Base-by-base conservation (phyloP, 2,797 vertebrate genomes). In the Coracias cyanogaster region DNA sequence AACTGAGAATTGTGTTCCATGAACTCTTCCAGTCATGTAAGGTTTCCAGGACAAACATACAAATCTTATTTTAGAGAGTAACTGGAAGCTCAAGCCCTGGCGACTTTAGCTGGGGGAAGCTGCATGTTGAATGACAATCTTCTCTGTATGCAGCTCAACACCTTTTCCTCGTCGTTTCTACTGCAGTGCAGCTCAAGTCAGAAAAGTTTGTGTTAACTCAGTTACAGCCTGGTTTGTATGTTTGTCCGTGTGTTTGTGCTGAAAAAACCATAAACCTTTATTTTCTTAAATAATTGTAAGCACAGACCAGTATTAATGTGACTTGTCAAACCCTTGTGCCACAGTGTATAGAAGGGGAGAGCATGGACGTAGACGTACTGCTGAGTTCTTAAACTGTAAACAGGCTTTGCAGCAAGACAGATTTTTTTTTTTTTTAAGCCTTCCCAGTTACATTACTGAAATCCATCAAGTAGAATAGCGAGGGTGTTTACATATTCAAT, bases 241-340 rank as follows among this genome's bases (percentile, higher is more conserved):
- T 95, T 94, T 92, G 95, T 95, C 70, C 82, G 62, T 29, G 14
- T 26, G 12, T 90, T 82, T 81, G 28, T 94, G 80, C 86, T 65
- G 28, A 7, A 13, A n/a, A n/a, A 82, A 82, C 60, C 22, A 22
- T 33, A 66, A 89, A 24, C 20, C 4, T 83, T 61, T 90, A 18
- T 69, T 78, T 94, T 86, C 21, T 14, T 54, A 76, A 81, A 16
- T 41, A 82, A 46, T 14, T 82, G 37, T 88, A 82, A 88, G 39
- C 24, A 43, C 37, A 52, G 16, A 26, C 8, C 6, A 43, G 17
- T 65, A 35, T 26, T 55, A 41, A 45, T 61, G 48, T 57, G 69
- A 60, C 43, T 49, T 61, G 46, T 76, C 43, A 79, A 60, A 70
- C 48, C 58, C 21, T 20, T 46, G 64, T 52, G 15, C 33, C 33